These are phyloP conservation scores for Mythimna albipuncta DNA, from an alignment of 2,888 invertebrate genomes.

Conservation along the genomic window DNA sequence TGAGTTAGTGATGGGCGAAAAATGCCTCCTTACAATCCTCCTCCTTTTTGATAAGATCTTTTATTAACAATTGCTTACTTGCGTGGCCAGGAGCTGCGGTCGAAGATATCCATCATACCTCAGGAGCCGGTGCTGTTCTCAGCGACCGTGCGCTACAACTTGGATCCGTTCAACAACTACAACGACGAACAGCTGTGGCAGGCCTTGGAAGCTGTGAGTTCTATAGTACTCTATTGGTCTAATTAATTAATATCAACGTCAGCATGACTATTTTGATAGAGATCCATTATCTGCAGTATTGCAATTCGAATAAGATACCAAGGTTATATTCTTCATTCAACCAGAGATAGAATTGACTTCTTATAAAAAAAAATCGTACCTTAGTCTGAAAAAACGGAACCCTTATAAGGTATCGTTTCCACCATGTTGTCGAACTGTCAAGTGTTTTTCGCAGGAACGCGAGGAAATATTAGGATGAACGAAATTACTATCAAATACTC, in stretches of 20 bases:
- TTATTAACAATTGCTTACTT: background rate
- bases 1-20: too few species aligned
- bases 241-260: background rate
- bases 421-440: too few species aligned
- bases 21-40: too few species aligned
- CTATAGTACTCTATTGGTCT: background rate
- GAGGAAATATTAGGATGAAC: too few species aligned
- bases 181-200: constrained; percentile 93
- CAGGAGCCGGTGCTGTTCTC: constrained; percentile 94
- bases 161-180: constrained; percentile 94
- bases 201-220: constrained; percentile 93
- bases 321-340: background rate
- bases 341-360: too few species aligned
- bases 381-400: too few species aligned
- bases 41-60: too few species aligned
- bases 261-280: too few species aligned
- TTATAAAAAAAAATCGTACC: too few species aligned
- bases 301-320: background rate
- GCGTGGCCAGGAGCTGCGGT: constrained; percentile 89
- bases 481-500: too few species aligned
- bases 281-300: background rate
- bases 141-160: constrained; percentile 93
- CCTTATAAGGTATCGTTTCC: too few species aligned
- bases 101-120: constrained; percentile 94
- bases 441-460: too few species aligned